Evolutionary conservation across 2,797 vertebrate species (phyloP), one percentile per base, ranked within the genome.

Genomic region (Spondyliosoma cantharus): DNA sequence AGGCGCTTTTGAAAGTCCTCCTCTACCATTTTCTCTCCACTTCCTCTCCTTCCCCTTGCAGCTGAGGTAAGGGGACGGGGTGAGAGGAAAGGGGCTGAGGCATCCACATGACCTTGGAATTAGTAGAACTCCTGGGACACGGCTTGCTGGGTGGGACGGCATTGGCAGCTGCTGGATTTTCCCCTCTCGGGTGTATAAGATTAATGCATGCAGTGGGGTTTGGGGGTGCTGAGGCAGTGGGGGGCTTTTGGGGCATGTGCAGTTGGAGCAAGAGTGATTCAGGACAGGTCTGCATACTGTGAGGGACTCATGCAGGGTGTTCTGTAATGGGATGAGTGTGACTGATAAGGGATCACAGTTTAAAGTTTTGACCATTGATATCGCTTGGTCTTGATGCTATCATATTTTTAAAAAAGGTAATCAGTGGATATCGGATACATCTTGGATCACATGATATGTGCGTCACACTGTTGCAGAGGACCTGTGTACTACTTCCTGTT

Each of bases 41-140:
- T 74, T 82, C 81, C 84, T 88, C 63, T 76, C 50, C 53, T 86
- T 80, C 69, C 50, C 29, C 20, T 61, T 62, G 65, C 67, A 79
- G 86, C 81, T 76, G 83, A 90, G 86, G 83, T 85, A 87, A 87
- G 80, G 81, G 65, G 74, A 81, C 54, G 49, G 81, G 80, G 78
- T 74, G 76, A 87, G 79, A 83, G 86, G 84, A 88, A 85, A 87
- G 73, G 80, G 84, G 80, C 71, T 27, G 79, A 82, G 76, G 81
- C 71, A 83, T 93, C 88, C 86, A 86, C 80, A 92, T 91, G 89
- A 93, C 94, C 94, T 94, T 93, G 94, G 94, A 94, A 95, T 94
- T 93, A 96, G 94, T 91, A 89, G 92, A 93, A 83, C 90, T 94
- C 93, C 66, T 90, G 94, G 93, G 93, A 94, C 85, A 43, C 45